Evolutionary conservation across 2,888 invertebrate species (phyloP).

Genomic region (Eulithis prunata): DNA sequence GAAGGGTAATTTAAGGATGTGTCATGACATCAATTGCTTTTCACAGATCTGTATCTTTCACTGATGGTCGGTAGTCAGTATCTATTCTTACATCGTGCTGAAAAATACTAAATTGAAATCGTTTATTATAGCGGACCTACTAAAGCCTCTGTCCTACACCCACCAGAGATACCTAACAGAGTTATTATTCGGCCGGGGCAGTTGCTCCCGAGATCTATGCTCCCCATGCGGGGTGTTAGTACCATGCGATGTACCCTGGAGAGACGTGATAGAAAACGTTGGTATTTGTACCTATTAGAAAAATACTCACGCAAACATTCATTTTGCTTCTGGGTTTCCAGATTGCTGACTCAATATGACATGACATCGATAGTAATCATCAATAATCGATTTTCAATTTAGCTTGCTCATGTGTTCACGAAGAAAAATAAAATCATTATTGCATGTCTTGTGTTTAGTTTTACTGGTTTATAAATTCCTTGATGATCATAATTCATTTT

Average conservation of each 20-base stretch:
- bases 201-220: slow-evolving; percentile 56
- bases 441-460: neutral
- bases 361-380: neutral
- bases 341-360: slow-evolving; percentile 1
- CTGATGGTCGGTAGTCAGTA: no score
- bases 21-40: no score
- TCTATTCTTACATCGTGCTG: no score
- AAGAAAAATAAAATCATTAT: neutral
- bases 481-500: neutral
- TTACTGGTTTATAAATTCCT: neutral
- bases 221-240: slow-evolving; percentile 60
- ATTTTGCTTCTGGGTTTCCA: slow-evolving; percentile 16
- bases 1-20: no score
- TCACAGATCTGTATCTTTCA: no score
- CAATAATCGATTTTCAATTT: neutral
- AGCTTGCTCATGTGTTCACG: neutral
- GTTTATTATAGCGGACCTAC: slow-evolving; percentile 52
- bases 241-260: slow-evolving; percentile 64
- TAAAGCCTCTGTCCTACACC: slow-evolving; percentile 58
- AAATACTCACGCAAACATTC: slow-evolving; percentile 23
- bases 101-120: neutral
- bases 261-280: slow-evolving; percentile 58
- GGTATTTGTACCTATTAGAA: slow-evolving; percentile 26
- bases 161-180: slow-evolving; percentile 64
- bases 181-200: slow-evolving; percentile 55